These are phyloP conservation scores for Circaetus cinerascens DNA, from an alignment of 2,113 vertebrate genomes.

Conservation along the genomic window DNA sequence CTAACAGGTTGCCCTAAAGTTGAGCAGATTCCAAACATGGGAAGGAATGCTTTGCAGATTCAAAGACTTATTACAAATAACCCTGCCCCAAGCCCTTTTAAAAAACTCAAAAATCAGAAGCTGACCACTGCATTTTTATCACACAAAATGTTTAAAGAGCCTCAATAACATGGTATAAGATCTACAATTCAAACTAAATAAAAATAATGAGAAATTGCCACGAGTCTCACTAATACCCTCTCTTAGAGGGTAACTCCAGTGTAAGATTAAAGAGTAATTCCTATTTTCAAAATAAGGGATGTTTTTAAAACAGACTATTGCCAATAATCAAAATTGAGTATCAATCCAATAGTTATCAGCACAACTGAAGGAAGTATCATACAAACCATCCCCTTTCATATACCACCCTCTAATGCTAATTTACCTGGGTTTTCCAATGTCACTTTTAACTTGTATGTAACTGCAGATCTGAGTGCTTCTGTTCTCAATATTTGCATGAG, in stretches of 20 bases:
- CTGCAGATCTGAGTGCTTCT: background rate
- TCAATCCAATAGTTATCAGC: background rate
- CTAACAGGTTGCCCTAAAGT: background rate
- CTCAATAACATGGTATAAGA: background rate
- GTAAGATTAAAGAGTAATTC: background rate
- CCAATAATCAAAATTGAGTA: background rate
- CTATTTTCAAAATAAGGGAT: background rate
- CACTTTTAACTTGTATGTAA: background rate
- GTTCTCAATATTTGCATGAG: background rate
- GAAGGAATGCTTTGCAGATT: background rate
- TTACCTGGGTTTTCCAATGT: background rate
- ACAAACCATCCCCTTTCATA: background rate
- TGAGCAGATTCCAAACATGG: background rate
- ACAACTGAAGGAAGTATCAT: background rate
- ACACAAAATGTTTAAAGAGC: background rate
- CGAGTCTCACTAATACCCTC: background rate
- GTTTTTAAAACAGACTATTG: background rate
- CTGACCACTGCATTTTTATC: background rate
- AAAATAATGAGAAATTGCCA: background rate
- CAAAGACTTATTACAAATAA: background rate
- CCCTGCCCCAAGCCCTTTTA: background rate
- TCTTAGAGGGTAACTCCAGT: background rate
- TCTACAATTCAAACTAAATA: background rate
- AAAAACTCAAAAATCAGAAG: background rate
- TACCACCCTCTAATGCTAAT: background rate